Base-by-base conservation (phyloP, 1,140 invertebrate species). In the Drosophila kohkoa region DNA sequence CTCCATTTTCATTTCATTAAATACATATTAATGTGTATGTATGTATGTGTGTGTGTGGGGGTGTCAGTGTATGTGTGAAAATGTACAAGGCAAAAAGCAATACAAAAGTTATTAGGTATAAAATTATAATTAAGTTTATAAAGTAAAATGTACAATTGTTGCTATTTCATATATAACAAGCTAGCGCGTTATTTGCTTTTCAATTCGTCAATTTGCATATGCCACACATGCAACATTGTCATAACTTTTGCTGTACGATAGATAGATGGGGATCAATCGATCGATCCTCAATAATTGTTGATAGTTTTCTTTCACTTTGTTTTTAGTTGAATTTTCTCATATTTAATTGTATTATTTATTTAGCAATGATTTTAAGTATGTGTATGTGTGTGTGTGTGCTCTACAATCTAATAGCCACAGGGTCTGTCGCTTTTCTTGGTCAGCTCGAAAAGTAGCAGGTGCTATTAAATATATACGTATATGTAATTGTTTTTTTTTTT, bases 121-220 rank as follows among this genome's bases (percentile, higher is more conserved):
- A 80, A 87, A 86, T 73, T 82, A 86, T 75, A 76, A 88, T 87
- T 86, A 86, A 59, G 59, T 64, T 71, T 67, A 54, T 85, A 85
- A 87, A 86, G 69, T 85, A 88, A 83, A 88, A 89, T 87, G 81
- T 87, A 87, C 83, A 87, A 87, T 88, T 87, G 83, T 83, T 80
- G 77, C 83, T 87, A 87, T 83, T 74, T 54, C 63, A 77, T 82
- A 79, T 81, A 77, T 88, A 88, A 88, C 82, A 87, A 89, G 83
- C 83, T 89, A 88, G 69, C 83, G 83, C 77, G 69, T 76, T 87
- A 51, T 69, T 60, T 77, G 63, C 58, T 74, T 49, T 32, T 30
- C 30, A 55, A 30, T 38, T 74, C 54, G 20, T 11, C 28, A 67
- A 54, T 49, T 69, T 25, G 60, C 80, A 77, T 77, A 83, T 83